Conservation (phyloP, 1,140 invertebrate genomes). For the Mercenaria mercenaria region DNA sequence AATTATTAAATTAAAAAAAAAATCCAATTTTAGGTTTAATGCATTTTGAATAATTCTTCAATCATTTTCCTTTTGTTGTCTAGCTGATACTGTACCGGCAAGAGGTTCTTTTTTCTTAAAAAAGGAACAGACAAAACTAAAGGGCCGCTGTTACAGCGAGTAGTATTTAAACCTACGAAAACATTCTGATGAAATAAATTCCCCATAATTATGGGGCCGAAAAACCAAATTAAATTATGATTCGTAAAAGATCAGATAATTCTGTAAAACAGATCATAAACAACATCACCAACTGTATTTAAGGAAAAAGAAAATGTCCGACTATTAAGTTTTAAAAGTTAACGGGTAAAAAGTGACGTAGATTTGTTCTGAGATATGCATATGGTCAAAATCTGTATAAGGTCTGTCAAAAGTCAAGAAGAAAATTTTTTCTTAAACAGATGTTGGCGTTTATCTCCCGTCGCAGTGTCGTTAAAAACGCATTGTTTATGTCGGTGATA, state of each 20-base stretch:
- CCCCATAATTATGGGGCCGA: not conserved
- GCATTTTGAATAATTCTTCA: not conserved
- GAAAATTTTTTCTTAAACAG: constrained; percentile 1
- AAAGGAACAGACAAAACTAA: no score
- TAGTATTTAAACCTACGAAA: no score
- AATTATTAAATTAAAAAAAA: no score
- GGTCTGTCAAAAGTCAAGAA: not conserved
- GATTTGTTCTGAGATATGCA: not conserved
- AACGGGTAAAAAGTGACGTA: constrained; percentile 9
- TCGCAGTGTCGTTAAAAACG: not conserved
- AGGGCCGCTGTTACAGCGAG: no score
- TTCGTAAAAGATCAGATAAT: constrained; percentile 1
- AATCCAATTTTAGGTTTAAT: no score
- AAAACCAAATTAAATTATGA: constrained; percentile 1
- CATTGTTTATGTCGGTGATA: constrained; percentile 15
- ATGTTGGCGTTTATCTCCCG: not conserved
- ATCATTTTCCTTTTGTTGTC: not conserved
- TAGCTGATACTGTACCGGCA: no score
- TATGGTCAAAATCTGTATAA: constrained; percentile 27
- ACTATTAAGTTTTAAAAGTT: constrained; percentile 10
- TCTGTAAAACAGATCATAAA: not conserved
- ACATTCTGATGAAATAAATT: not conserved
- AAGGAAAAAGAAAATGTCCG: not conserved
- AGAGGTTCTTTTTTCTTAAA: no score
- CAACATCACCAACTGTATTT: not conserved